Percentiles rank a stretch among this genome's conserved stretches.
These are phyloP conservation scores for Pseudotriccus pelzelni DNA, from an alignment of 2,797 vertebrate genomes.

Conservation along the genomic window DNA sequence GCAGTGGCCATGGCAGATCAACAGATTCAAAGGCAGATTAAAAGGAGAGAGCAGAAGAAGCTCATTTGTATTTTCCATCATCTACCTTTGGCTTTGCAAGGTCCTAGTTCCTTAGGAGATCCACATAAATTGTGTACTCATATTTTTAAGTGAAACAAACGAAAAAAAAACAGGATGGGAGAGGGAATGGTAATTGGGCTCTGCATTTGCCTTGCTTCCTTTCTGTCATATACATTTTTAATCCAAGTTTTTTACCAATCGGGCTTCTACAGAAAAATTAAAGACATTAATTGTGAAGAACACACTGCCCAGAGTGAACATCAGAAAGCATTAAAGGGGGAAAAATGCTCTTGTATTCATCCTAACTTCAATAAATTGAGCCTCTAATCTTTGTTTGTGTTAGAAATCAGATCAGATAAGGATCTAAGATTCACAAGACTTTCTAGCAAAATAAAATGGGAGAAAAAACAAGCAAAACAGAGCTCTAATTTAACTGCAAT, in stretches of 20 bases:
- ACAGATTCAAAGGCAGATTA: background rate
- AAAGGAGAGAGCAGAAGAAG: background rate
- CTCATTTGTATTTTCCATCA: background rate
- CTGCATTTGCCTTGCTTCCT: background rate
- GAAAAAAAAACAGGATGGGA: background rate
- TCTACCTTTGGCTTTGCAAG: background rate
- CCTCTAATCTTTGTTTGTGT: background rate
- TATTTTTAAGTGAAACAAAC: background rate
- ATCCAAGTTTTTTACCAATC: background rate
- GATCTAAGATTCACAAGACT: background rate
- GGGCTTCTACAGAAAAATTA: background rate
- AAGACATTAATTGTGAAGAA: background rate
- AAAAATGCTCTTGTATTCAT: background rate
- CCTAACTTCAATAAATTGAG: background rate
- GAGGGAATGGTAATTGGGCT: background rate
- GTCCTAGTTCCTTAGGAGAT: background rate
- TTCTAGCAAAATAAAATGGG: background rate
- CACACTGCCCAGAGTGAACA: background rate
- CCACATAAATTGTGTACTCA: background rate
- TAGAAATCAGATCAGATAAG: background rate
- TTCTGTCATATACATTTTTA: background rate
- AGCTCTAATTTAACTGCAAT: background rate
- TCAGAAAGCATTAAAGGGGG: background rate
- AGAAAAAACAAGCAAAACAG: background rate
- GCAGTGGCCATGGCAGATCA: background rate